Evolutionary conservation across 1,140 invertebrate species (phyloP).

Genomic region (Drosophila nigromelanica): DNA sequence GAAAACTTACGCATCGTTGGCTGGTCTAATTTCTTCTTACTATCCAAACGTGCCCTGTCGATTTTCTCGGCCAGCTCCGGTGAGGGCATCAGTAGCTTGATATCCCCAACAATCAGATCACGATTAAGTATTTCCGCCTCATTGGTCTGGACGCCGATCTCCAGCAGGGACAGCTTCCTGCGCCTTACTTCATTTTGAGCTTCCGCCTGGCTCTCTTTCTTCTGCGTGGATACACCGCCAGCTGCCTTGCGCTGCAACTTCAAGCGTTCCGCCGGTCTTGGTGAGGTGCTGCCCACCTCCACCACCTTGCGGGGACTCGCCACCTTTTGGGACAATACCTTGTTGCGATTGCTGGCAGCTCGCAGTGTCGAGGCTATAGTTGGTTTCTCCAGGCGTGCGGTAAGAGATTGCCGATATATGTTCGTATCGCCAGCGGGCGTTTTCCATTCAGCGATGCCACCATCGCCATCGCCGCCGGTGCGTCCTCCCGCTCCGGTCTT

Average conservation of each 20-base stretch:
- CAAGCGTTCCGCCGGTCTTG: not conserved
- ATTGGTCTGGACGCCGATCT: conserved; percentile 70
- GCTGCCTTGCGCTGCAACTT: conserved; percentile 24
- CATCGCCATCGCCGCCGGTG: conserved; percentile 64
- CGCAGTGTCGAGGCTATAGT: conserved; percentile 65
- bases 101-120: conserved; percentile 55
- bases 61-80: conserved; percentile 41
- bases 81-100: conserved; percentile 59
- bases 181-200: no score
- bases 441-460: conserved; percentile 53
- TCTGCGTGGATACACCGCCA: not conserved
- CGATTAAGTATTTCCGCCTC: conserved; percentile 70
- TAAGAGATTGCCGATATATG: not conserved
- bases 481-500: conserved; percentile 45
- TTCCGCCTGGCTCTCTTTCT: conserved; percentile 21
- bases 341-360: conserved; percentile 42
- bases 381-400: conserved; percentile 39
- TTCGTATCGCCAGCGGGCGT: not conserved
- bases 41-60: conserved; percentile 39
- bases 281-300: conserved; percentile 28
- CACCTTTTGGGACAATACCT: conserved; percentile 7
- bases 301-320: conserved; percentile 9
- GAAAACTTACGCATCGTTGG: conserved; percentile 57
- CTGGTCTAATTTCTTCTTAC: conserved; percentile 18
- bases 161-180: conserved; percentile 3